A percentile compares a stretch with the other conserved stretches of the same genome.
Conservation (phyloP, 2,888 invertebrate genomes). For the Sarcophaga subvicina region DNA sequence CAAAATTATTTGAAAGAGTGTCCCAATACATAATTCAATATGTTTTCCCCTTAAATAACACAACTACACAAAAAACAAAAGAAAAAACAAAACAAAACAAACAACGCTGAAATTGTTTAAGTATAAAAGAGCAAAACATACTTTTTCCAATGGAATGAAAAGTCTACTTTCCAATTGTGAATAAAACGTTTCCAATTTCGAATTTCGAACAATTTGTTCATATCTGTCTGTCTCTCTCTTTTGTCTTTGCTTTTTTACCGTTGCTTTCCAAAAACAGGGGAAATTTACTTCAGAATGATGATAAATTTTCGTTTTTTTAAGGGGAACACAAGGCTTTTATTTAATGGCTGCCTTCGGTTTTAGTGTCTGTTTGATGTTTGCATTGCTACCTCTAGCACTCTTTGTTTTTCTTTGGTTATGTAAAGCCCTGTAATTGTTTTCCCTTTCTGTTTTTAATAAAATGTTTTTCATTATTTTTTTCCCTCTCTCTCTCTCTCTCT, state of each 20-base stretch:
- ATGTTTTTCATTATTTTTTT: neutral
- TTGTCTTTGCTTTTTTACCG: neutral
- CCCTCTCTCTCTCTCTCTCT: neutral
- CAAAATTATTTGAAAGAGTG: too few relatives aligned
- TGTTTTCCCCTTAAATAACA: too few relatives aligned
- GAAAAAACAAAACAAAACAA: neutral
- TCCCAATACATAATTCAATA: too few relatives aligned
- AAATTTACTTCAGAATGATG: neutral
- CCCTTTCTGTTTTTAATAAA: too few relatives aligned
- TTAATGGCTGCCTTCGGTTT: slow-evolving; percentile 64
- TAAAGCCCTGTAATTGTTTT: neutral
- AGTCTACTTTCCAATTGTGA: slow-evolving; percentile 13
- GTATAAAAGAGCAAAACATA: neutral
- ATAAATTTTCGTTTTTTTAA: neutral
- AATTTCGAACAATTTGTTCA: slow-evolving; percentile 56
- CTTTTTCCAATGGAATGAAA: neutral
- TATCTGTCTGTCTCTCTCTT: neutral
- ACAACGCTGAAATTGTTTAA: neutral
- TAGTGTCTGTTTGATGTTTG: neutral
- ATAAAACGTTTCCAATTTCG: slow-evolving; percentile 54
- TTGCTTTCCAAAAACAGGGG: slow-evolving; percentile 7
- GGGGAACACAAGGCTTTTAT: slow-evolving; percentile 54
- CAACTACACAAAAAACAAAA: too few relatives aligned
- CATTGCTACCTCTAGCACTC: neutral
- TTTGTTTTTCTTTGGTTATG: neutral